Percentiles rank a stretch among this genome's conserved stretches.
These are phyloP conservation scores for Hipparchia semele DNA, from an alignment of 2,888 invertebrate species.

Conservation along the genomic window DNA sequence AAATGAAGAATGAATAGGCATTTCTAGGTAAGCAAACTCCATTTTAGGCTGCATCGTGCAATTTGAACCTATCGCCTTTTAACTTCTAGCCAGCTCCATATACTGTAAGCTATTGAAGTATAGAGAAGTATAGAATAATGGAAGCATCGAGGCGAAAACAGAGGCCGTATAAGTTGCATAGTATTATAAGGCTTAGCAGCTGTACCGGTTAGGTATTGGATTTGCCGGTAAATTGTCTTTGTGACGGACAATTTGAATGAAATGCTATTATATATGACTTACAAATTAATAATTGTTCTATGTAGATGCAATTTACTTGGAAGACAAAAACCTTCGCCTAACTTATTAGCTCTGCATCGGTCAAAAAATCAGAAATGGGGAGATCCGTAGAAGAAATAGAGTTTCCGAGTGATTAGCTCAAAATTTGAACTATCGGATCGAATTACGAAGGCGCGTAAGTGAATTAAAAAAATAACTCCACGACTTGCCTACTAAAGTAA, in stretches of 20 bases:
- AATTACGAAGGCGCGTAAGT: too few species aligned
- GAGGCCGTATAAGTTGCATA: conserved; percentile 24
- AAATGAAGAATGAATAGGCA: too few species aligned
- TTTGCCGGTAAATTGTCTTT: conserved; percentile 33
- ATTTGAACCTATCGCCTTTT: background rate
- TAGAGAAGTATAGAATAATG: background rate
- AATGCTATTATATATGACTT: conserved; percentile 15
- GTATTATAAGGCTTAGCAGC: conserved; percentile 24
- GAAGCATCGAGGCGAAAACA: conserved; percentile 16
- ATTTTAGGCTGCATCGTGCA: too few species aligned
- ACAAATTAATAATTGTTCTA: background rate
- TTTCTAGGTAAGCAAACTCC: too few species aligned
- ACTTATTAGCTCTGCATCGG: too few species aligned
- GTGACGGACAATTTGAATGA: conserved; percentile 22
- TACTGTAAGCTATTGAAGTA: background rate
- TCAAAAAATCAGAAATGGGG: too few species aligned
- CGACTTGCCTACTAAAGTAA: too few species aligned
- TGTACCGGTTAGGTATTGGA: conserved; percentile 29
- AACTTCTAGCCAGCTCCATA: background rate
- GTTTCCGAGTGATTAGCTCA: too few species aligned
- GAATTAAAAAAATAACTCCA: too few species aligned
- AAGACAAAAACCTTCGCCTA: too few species aligned
- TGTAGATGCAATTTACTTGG: too few species aligned
- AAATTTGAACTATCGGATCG: background rate
- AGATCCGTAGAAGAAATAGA: too few species aligned